A percentile compares a stretch with the other conserved stretches of the same genome.
These are phyloP conservation scores for Syngnathus floridae DNA, from an alignment of 2,113 vertebrate species.

Conservation along the genomic window DNA sequence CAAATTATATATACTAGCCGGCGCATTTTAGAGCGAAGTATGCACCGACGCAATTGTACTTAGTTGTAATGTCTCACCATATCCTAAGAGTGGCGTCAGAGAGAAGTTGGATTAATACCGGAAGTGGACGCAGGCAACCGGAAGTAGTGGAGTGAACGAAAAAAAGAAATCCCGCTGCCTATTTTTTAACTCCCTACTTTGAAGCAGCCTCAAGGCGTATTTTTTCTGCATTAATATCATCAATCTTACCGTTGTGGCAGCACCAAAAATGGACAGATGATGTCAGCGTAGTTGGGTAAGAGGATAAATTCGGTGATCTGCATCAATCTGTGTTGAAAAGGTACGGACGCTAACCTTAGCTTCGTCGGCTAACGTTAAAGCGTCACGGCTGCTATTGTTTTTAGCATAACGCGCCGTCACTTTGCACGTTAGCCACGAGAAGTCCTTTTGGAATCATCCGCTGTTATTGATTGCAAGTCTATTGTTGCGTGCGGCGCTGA, in stretches of 20 bases:
- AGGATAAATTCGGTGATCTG: neutral
- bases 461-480: neutral
- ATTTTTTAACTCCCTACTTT: neutral
- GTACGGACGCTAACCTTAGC: slow-evolving; percentile 46
- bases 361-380: slow-evolving; percentile 17
- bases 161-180: neutral
- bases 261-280: slow-evolving; percentile 56
- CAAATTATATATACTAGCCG: neutral
- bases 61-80: neutral
- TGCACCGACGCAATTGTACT: too few species aligned
- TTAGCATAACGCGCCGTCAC: slow-evolving; percentile 30
- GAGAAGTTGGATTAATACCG: slow-evolving; percentile 2
- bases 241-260: neutral
- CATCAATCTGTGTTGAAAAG: neutral
- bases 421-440: neutral
- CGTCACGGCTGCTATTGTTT: slow-evolving; percentile 53
- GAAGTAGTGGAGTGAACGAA: slow-evolving; percentile 25
- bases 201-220: neutral
- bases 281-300: slow-evolving; percentile 44
- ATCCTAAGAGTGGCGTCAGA: slow-evolving; percentile 23
- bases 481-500: neutral
- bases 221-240: neutral
- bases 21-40: too few species aligned
- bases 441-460: neutral
- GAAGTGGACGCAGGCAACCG: slow-evolving; percentile 35